Evolutionary conservation across 2,888 invertebrate species (phyloP).

Genomic region (Harpalus rufipes): DNA sequence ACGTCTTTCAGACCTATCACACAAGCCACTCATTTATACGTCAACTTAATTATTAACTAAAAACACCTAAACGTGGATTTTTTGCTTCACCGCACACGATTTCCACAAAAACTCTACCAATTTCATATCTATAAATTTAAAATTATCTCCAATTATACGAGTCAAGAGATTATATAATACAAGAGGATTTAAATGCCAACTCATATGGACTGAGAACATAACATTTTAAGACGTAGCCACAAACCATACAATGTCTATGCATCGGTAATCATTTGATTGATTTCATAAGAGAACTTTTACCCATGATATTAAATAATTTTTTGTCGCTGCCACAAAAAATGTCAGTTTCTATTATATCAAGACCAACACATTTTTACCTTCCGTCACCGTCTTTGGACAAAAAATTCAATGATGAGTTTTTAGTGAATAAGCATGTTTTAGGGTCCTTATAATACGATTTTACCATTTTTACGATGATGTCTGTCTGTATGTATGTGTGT

Average conservation of each 20-base stretch:
- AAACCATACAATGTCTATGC: neutral
- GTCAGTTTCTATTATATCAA: too few relatives aligned
- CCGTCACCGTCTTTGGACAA: too few relatives aligned
- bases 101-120: slow-evolving; percentile 33
- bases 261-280: too few relatives aligned
- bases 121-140: slow-evolving; percentile 33
- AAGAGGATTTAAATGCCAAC: neutral
- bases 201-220: neutral
- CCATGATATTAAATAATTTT: too few relatives aligned
- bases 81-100: slow-evolving; percentile 47
- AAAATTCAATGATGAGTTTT: too few relatives aligned
- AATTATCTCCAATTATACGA: slow-evolving; percentile 11
- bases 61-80: slow-evolving; percentile 54
- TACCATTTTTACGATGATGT: too few relatives aligned
- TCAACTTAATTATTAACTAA: slow-evolving; percentile 67
- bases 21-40: slow-evolving; percentile 57
- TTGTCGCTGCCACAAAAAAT: too few relatives aligned
- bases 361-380: too few relatives aligned
- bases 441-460: too few relatives aligned
- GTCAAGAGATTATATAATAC: neutral
- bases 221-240: neutral
- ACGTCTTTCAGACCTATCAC: slow-evolving; percentile 48
- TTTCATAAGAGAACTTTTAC: too few relatives aligned
- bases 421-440: too few relatives aligned
- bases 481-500: too few relatives aligned